phyloP scores from a whole-genome alignment of 1,140 invertebrate genomes.

The Penaeus vannamei region DNA sequence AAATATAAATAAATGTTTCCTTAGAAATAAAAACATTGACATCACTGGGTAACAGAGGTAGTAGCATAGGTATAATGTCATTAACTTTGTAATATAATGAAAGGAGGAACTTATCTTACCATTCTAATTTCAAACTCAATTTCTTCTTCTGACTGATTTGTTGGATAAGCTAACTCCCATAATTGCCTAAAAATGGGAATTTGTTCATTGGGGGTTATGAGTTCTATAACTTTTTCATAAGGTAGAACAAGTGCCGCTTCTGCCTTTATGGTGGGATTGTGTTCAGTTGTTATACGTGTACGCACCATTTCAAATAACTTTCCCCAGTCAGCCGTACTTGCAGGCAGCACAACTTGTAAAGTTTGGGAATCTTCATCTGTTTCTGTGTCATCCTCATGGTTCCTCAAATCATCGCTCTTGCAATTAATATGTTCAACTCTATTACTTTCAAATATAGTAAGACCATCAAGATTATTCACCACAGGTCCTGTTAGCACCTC shows the following conservation, averaged over 20 bases:
- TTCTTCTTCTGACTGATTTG: conserved; percentile 24
- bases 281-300: conserved; percentile 23
- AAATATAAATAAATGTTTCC: no score
- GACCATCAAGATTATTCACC: conserved; percentile 32
- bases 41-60: no score
- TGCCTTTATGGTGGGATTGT: conserved; percentile 28
- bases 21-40: no score
- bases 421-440: conserved; percentile 22
- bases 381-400: neutral
- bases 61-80: no score
- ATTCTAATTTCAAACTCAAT: conserved; percentile 49
- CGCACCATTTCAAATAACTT: conserved; percentile 52
- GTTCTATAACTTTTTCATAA: conserved; percentile 53
- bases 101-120: conserved; percentile 5
- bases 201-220: conserved; percentile 46
- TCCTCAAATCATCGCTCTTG: conserved; percentile 9
- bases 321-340: conserved; percentile 42
- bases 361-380: neutral
- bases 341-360: conserved; percentile 42
- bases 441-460: conserved; percentile 33
- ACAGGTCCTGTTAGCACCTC: conserved; percentile 45
- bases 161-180: conserved; percentile 48
- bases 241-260: conserved; percentile 50
- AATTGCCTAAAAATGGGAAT: conserved; percentile 53
- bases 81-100: no score